Conservation (phyloP, 2,888 invertebrate genomes). For the Apodemia mormo region DNA sequence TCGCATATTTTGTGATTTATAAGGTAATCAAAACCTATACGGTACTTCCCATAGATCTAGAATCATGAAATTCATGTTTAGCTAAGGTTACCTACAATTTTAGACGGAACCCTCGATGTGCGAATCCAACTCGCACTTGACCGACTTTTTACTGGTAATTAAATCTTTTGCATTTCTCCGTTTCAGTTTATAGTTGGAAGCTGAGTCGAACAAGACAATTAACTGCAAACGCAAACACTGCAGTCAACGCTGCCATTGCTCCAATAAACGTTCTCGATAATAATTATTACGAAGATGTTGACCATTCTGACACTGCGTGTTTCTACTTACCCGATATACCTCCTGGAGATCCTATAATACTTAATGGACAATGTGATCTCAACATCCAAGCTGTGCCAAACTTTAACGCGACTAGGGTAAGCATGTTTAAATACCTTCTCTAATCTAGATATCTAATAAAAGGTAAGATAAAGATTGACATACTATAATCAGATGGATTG, state of each 20-base stretch:
- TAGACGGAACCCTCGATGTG: too few species aligned
- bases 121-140: too few species aligned
- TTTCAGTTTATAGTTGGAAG: slow-evolving; percentile 64
- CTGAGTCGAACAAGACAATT: slow-evolving; percentile 52
- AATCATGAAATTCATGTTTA: too few species aligned
- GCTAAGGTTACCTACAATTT: too few species aligned
- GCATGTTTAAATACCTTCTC: slow-evolving; percentile 24
- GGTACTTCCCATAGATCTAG: too few species aligned
- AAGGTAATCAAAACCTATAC: too few species aligned
- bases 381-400: slow-evolving; percentile 49
- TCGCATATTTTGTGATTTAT: too few species aligned
- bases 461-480: too few species aligned
- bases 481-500: too few species aligned
- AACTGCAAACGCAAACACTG: slow-evolving; percentile 37
- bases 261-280: slow-evolving; percentile 48
- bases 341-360: slow-evolving; percentile 48
- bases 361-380: slow-evolving; percentile 56
- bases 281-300: slow-evolving; percentile 49
- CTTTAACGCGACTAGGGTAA: slow-evolving; percentile 49
- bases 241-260: slow-evolving; percentile 46
- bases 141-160: too few species aligned
- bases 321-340: slow-evolving; percentile 54
- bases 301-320: slow-evolving; percentile 52
- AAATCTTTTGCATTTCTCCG: background rate
- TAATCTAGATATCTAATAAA: too few species aligned